A percentile compares a stretch with the other conserved stretches of the same genome.
Conservation (phyloP, 2,113 vertebrate species). For the Atrichornis clamosus region DNA sequence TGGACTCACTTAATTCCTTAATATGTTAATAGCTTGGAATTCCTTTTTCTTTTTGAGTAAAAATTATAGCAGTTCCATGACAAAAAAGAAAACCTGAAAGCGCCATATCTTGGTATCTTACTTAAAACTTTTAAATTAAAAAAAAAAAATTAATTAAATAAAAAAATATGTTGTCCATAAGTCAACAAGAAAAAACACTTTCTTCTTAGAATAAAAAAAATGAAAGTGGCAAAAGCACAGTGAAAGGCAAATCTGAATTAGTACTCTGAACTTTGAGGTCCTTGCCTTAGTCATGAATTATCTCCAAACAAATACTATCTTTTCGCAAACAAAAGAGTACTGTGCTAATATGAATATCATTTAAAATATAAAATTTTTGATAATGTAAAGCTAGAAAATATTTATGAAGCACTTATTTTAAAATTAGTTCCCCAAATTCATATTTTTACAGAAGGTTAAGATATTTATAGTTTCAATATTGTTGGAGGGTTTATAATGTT, state of each 20-base stretch:
- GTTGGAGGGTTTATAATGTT: not conserved
- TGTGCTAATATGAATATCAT: not conserved
- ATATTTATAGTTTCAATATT: not conserved
- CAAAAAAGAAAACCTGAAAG: not conserved
- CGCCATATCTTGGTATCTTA: not conserved
- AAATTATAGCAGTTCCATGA: not conserved
- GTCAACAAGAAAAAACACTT: not conserved
- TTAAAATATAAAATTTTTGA: not conserved
- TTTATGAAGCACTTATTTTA: not conserved
- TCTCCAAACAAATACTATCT: not conserved
- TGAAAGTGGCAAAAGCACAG: not conserved
- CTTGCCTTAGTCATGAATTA: not conserved
- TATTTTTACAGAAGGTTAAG: not conserved
- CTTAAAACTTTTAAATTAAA: not conserved
- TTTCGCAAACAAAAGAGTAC: not conserved
- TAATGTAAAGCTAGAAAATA: not conserved
- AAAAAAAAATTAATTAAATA: not conserved
- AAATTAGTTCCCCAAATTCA: not conserved
- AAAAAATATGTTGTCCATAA: not conserved
- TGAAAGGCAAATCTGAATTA: not conserved
- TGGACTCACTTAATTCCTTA: not conserved
- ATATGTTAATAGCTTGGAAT: not conserved
- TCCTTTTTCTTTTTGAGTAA: not conserved
- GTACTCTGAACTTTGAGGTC: not conserved
- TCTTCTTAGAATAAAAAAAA: not conserved